A percentile compares a stretch with the other conserved stretches of the same genome.
Conservation (phyloP, 2,113 vertebrate species). For the Stigmatopora argus region DNA sequence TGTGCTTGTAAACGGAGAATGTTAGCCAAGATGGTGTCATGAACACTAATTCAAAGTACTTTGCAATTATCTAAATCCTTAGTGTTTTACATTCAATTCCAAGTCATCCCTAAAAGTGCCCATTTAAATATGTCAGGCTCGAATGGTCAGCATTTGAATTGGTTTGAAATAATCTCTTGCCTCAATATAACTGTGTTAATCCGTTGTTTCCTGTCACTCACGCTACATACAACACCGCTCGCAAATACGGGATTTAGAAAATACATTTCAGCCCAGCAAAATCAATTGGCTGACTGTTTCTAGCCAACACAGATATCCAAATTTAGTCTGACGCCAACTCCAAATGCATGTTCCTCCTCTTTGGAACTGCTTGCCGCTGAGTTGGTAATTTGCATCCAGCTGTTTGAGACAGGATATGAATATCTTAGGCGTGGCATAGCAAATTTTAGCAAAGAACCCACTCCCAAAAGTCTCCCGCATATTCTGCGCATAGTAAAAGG, state of each 20-base stretch:
- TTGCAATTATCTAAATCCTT: conserved; percentile 23
- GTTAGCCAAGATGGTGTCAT: conserved; percentile 21
- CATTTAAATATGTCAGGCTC: conserved; percentile 37
- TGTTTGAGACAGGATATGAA: conserved; percentile 48
- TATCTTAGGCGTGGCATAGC: conserved; percentile 40
- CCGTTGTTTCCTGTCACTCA: conserved; percentile 22
- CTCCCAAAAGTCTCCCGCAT: conserved; percentile 1
- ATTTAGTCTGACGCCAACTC: conserved; percentile 41
- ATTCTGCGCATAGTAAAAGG: conserved; percentile 21
- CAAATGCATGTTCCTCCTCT: conserved; percentile 34
- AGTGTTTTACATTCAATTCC: conserved; percentile 18
- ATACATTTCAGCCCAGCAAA: conserved; percentile 20
- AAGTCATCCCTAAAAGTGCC: conserved; percentile 34
- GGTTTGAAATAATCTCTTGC: conserved; percentile 39
- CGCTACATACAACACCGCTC: conserved; percentile 14
- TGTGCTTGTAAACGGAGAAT: conserved; percentile 2
- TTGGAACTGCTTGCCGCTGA: conserved; percentile 36
- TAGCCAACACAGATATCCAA: conserved; percentile 25
- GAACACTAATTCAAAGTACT: neutral
- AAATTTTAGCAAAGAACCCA: conserved; percentile 1
- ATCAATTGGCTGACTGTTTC: conserved; percentile 30
- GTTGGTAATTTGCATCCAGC: conserved; percentile 43
- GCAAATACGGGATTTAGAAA: conserved; percentile 34
- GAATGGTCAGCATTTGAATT: conserved; percentile 30
- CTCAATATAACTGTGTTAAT: conserved; percentile 31